Evolutionary conservation across 2,113 vertebrate species (phyloP).

Genomic region (Oceanites oceanicus): DNA sequence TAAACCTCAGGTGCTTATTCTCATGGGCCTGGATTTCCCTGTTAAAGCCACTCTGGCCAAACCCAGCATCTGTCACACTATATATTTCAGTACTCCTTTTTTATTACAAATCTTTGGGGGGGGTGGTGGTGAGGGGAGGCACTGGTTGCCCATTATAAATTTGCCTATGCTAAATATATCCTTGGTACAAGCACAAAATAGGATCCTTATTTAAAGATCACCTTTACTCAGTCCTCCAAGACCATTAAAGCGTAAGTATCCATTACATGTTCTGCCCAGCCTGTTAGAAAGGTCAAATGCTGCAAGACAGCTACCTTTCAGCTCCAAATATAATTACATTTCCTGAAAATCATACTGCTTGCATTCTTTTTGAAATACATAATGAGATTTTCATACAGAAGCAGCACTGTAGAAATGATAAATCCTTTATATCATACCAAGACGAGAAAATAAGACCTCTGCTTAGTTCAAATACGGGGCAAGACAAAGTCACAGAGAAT

Average conservation of each 20-base stretch:
- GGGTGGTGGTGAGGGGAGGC: too few relatives aligned
- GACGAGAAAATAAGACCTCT: background rate
- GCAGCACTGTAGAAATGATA: background rate
- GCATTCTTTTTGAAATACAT: conserved; percentile 14
- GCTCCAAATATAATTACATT: conserved; percentile 52
- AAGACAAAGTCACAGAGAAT: background rate
- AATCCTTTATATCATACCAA: background rate
- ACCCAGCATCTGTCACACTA: background rate
- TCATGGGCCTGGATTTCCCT: background rate
- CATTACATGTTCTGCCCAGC: conserved; percentile 53
- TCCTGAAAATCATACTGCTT: conserved; percentile 52
- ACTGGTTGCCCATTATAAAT: background rate
- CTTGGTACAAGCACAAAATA: conserved; percentile 10
- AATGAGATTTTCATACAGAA: conserved; percentile 43
- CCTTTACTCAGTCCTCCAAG: conserved; percentile 59
- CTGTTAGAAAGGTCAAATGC: conserved; percentile 71
- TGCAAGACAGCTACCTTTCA: conserved; percentile 55
- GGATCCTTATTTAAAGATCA: conserved; percentile 60
- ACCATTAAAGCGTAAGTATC: conserved; percentile 63
- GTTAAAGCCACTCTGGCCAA: background rate
- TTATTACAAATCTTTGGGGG: background rate
- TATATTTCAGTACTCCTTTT: background rate
- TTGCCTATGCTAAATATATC: conserved; percentile 12
- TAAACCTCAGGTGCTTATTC: background rate
- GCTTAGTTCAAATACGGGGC: background rate